phyloP scores from a whole-genome alignment of 2,888 invertebrate genomes.

The Tenodera sinensis region DNA sequence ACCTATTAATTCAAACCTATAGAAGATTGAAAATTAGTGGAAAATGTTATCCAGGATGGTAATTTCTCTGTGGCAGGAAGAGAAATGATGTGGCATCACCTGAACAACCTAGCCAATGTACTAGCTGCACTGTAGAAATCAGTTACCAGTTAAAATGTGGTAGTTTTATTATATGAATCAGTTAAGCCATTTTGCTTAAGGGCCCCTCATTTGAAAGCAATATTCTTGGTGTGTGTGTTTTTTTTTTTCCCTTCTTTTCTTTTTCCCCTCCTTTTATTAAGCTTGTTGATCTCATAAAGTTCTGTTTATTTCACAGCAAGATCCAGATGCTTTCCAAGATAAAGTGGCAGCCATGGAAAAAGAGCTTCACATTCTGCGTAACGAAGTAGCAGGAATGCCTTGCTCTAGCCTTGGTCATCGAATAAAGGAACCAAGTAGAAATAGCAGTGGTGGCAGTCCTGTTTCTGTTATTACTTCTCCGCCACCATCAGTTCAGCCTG shows the following conservation, averaged over 20 bases:
- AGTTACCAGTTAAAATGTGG: too few species aligned
- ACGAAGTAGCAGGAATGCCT: neutral
- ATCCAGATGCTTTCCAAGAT: constrained; percentile 17
- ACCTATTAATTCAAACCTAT: too few species aligned
- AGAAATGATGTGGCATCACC: too few species aligned
- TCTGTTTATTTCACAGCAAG: neutral
- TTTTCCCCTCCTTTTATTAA: neutral
- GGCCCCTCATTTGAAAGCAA: neutral
- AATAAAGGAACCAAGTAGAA: neutral
- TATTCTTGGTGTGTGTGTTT: too few species aligned
- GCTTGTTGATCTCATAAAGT: neutral
- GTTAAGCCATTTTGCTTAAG: neutral
- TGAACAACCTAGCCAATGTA: neutral
- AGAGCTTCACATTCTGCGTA: neutral
- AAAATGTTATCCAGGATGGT: too few species aligned
- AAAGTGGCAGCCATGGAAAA: neutral
- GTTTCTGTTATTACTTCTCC: constrained; percentile 40
- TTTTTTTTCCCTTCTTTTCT: too few species aligned
- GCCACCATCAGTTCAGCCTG: constrained; percentile 27
- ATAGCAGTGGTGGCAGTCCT: constrained; percentile 34
- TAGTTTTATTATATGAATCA: neutral
- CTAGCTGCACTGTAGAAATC: too few species aligned
- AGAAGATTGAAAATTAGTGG: too few species aligned
- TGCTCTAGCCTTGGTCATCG: constrained; percentile 7
- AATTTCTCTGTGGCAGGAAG: too few species aligned